Conservation (phyloP, 2,888 invertebrate species). For the Merodon equestris region DNA sequence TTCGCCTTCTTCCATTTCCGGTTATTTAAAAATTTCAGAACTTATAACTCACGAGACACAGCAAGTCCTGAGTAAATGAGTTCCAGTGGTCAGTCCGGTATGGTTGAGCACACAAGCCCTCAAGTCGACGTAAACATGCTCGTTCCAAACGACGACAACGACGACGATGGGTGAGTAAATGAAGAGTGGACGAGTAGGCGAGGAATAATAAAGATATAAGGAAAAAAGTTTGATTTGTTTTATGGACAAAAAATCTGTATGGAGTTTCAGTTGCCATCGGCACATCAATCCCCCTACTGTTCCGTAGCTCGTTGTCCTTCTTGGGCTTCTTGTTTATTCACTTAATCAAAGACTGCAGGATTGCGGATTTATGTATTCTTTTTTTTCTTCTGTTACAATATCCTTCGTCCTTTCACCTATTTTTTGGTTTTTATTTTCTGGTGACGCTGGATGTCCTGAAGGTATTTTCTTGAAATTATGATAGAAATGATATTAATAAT, state of each 20-base stretch:
- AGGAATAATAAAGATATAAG: not conserved
- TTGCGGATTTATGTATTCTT: conserved; percentile 45
- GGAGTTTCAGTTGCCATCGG: conserved; percentile 48
- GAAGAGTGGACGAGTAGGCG: no score
- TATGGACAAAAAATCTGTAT: conserved; percentile 45
- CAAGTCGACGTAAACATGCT: not conserved
- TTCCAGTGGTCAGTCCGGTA: conserved; percentile 34
- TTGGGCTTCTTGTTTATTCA: conserved; percentile 45
- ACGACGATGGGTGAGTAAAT: no score
- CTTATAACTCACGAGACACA: conserved; percentile 56
- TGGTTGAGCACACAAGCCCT: conserved; percentile 7
- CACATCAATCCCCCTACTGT: conserved; percentile 20
- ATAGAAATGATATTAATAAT: conserved; percentile 57
- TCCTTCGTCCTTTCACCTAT: conserved; percentile 8
- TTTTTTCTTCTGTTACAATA: conserved; percentile 36
- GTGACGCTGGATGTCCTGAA: conserved; percentile 42
- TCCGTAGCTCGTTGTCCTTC: conserved; percentile 7
- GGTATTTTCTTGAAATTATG: conserved; percentile 55
- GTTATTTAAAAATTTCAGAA: conserved; percentile 59
- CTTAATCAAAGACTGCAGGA: conserved; percentile 54
- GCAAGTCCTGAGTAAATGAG: conserved; percentile 46
- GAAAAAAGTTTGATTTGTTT: conserved; percentile 50
- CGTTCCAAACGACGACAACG: no score
- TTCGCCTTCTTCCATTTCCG: not conserved
- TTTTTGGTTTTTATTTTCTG: not conserved